Evolutionary conservation across 2,888 invertebrate genomes (phyloP), one percentile per base, ranked within the genome.

Genomic region (Germaria angustata): DNA sequence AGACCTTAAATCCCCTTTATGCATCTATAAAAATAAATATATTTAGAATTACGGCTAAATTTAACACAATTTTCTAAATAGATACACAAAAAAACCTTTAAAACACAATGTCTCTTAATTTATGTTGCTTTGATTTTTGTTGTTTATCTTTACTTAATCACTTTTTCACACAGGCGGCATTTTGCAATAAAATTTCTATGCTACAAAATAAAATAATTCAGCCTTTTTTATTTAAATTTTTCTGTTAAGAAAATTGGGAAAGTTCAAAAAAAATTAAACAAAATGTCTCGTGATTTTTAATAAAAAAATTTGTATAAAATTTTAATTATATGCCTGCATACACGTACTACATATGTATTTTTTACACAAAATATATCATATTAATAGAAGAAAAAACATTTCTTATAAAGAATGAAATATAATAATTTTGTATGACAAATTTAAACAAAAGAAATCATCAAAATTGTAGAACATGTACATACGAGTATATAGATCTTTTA

Each of bases 41-140:
- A 55, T 77, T 66, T 66, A 72, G 68, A 66, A 75, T 66, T 66
- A 36, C 11, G 65, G 22, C 63, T 76, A 80, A 77, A 77, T 69
- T 77, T 76, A 83, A 53, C 69, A 66, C 22, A 66, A 63, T 59
- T 61, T 63, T 61, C 39, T 61, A 61, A 17, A 68, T 5, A 72
- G 9, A 61, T 15, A 44, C 28, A 28, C 3, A 59, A 32, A 51
- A 69, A 65, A 65, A 59, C 15, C 20, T 66, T 65, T 39, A 39
- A 66, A 41, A 6, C 73, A 66, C 51, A 44, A 61, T 44, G 49
- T 44, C 68, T 79, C 59, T 73, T 73, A 51, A 57, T 66, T 79
- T 66, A 65, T 65, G 61, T 39, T 51, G 20, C 32, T 69, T 39
- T n/a, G n/a, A 15, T 36, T 66, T 53, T 34, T 53, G 22, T 2